Conservation (phyloP, 2,113 vertebrate genomes). For the Bostrychus sinensis region DNA sequence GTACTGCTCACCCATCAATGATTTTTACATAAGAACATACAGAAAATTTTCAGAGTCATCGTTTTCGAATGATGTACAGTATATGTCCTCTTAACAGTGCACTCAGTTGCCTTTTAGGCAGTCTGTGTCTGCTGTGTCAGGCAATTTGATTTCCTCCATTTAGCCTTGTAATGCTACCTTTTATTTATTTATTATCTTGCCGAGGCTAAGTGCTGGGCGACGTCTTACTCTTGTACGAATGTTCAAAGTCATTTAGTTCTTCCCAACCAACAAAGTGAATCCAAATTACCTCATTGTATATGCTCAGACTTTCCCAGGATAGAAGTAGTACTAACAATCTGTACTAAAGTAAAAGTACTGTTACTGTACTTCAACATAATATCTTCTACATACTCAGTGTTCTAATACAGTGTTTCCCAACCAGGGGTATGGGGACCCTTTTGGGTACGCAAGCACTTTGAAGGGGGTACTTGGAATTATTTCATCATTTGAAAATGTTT, state of each 20-base stretch:
- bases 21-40: background rate
- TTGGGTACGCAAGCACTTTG: too few relatives aligned
- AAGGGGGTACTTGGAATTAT: too few relatives aligned
- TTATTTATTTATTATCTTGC: constrained; percentile 74
- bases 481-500: too few relatives aligned
- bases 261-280: constrained; percentile 19
- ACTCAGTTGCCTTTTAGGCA: constrained; percentile 39
- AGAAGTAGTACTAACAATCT: too few relatives aligned
- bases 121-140: constrained; percentile 60
- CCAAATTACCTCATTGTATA: constrained; percentile 17
- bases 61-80: constrained; percentile 22
- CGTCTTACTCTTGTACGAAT: constrained; percentile 42
- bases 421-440: too few relatives aligned
- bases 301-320: too few relatives aligned
- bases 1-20: background rate
- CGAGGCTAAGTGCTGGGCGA: constrained; percentile 60
- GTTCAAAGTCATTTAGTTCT: constrained; percentile 48
- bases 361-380: too few relatives aligned
- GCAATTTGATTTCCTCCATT: constrained; percentile 76
- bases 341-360: too few relatives aligned
- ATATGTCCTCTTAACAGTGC: constrained; percentile 32
- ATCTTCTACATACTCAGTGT: too few relatives aligned
- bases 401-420: too few relatives aligned
- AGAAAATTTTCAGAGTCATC: constrained; percentile 23
- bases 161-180: constrained; percentile 69